Conservation (phyloP, 2,888 invertebrate genomes). For the Euzophera pinguis region DNA sequence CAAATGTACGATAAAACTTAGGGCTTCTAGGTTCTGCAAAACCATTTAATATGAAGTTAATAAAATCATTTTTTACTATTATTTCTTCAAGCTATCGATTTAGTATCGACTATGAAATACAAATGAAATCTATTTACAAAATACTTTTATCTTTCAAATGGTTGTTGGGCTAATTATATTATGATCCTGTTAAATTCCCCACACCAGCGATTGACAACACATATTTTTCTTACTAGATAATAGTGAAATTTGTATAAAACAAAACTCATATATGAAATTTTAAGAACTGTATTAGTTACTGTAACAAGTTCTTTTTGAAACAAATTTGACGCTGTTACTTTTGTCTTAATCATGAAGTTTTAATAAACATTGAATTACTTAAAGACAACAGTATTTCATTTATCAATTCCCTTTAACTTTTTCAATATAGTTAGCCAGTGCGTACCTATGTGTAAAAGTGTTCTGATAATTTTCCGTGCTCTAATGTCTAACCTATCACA, state of each 20-base stretch:
- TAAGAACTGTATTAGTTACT: slow-evolving; percentile 38
- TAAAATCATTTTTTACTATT: not conserved
- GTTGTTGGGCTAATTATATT: not conserved
- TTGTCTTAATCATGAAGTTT: slow-evolving; percentile 73
- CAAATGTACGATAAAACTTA: not conserved
- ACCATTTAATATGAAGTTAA: not conserved
- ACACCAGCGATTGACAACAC: not conserved
- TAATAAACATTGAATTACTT: slow-evolving; percentile 73
- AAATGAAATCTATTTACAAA: not conserved
- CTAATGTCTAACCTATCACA: no score
- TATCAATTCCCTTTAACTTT: not conserved
- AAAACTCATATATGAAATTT: slow-evolving; percentile 33
- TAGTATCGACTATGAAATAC: not conserved
- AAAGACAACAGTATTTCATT: slow-evolving; percentile 29
- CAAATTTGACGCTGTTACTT: slow-evolving; percentile 70
- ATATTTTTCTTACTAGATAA: slow-evolving; percentile 30
- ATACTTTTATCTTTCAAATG: not conserved
- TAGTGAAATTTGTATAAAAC: slow-evolving; percentile 39
- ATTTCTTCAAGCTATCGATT: not conserved
- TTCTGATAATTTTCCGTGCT: no score
- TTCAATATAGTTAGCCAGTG: no score
- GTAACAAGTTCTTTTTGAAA: slow-evolving; percentile 51
- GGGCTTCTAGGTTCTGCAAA: slow-evolving; percentile 2
- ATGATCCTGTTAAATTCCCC: not conserved
- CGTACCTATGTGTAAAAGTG: no score